Evolutionary conservation across 1,140 invertebrate genomes (phyloP).

Genomic region (Drosophila biarmipes): DNA sequence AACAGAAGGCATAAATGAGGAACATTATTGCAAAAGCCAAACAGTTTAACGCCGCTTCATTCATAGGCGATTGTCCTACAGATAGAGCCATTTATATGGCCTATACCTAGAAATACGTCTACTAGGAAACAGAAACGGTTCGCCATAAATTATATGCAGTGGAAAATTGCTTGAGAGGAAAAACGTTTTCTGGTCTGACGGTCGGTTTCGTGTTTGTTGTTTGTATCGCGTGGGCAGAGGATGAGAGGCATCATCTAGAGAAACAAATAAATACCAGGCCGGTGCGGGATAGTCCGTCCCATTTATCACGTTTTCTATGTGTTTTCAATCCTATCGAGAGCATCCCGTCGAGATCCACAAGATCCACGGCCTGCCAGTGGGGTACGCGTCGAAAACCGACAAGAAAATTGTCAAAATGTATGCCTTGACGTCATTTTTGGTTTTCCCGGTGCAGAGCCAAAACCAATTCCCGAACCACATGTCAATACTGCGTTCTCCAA

Average conservation of each 20-base stretch:
- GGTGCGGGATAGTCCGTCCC: slow-evolving; percentile 26
- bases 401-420: slow-evolving; percentile 71
- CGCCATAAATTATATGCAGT: slow-evolving; percentile 72
- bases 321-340: slow-evolving; percentile 62
- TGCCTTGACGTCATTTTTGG: slow-evolving; percentile 72
- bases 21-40: slow-evolving; percentile 42
- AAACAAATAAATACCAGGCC: slow-evolving; percentile 66
- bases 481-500: slow-evolving; percentile 75
- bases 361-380: slow-evolving; percentile 1
- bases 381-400: slow-evolving; percentile 5
- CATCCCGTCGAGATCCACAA: slow-evolving; percentile 27
- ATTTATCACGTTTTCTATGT: slow-evolving; percentile 67
- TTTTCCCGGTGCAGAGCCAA: slow-evolving; percentile 20
- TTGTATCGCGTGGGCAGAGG: slow-evolving; percentile 59
- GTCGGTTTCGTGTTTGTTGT: slow-evolving; percentile 46
- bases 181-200: slow-evolving; percentile 42
- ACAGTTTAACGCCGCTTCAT: slow-evolving; percentile 57
- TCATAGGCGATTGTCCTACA: slow-evolving; percentile 49
- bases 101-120: slow-evolving; percentile 38
- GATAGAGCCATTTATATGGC: slow-evolving; percentile 33
- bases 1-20: slow-evolving; percentile 30
- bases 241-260: slow-evolving; percentile 59
- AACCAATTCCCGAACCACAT: slow-evolving; percentile 51
- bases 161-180: slow-evolving; percentile 60
- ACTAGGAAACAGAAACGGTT: slow-evolving; percentile 30